Evolutionary conservation across 2,888 invertebrate species (phyloP), one percentile per base, ranked within the genome.

Genomic region (Candidula unifasciata): DNA sequence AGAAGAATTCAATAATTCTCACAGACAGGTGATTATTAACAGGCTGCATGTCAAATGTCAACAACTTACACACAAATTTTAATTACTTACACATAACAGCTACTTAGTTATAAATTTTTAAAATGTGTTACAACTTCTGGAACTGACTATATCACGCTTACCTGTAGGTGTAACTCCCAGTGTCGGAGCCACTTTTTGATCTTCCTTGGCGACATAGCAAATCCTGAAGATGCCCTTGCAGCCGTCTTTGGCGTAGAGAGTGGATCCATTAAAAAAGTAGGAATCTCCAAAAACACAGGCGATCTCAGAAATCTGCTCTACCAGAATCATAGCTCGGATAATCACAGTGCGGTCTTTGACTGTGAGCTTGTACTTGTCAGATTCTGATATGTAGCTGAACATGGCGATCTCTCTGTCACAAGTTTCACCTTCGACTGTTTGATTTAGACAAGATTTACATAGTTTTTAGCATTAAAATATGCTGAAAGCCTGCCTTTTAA

Each of bases 291-390:
- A 3, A 13, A 64, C 64, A 78, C 78, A 78, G 8, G 18, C 24
- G 21, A 64, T 78, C 16, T 78, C 78, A 13, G 78, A 37, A 24
- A 60, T 13, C 60, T 78, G 78, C 37, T 37, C n/a, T 3, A 60
- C 35, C 52, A 78, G 37, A 3, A 18, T 30, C 60, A 78, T 60
- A 18, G 24, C 21, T 24, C 8, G 21, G 35, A 78, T 64, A 3
- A 13, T 60, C n/a, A 78, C 2, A 3, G 35, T 33, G 21, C 37
- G 35, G 21, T 64, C 78, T 18, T 78, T 30, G 24, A 30, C 60
- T 35, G 1, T 57, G 35, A 78, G 3, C 2, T 30, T 78, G 33
- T 64, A 30, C 78, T 33, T 35, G 3, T 27, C 78, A 24, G 30
- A 1, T 52, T 21, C 60, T 10, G 8, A 27, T 2, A 78, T 64